These are phyloP conservation scores for Rhea pennata DNA, from an alignment of 2,113 vertebrate genomes.

Conservation along the genomic window DNA sequence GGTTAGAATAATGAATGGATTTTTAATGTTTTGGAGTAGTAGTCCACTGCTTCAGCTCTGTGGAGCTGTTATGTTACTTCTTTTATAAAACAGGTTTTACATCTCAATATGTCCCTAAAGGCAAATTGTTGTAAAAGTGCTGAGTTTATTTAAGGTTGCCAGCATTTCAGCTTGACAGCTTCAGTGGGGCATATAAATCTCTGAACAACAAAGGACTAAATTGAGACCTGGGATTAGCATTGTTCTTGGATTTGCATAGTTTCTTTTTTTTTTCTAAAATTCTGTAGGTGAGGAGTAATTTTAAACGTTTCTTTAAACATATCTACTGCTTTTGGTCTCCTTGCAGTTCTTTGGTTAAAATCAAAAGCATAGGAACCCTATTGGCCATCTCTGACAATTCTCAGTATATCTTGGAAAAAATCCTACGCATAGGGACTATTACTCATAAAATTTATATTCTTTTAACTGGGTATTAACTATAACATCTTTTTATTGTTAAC, in stretches of 20 bases:
- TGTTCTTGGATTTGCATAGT: neutral
- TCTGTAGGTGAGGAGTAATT: neutral
- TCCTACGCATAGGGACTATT: neutral
- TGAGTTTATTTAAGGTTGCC: slow-evolving; percentile 49
- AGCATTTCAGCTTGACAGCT: slow-evolving; percentile 41
- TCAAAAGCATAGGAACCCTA: neutral
- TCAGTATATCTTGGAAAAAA: neutral
- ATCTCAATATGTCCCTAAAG: slow-evolving; percentile 40
- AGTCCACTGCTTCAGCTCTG: neutral
- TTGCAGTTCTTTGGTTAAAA: slow-evolving; percentile 2
- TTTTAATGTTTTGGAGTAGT: slow-evolving; percentile 2
- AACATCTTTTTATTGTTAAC: slow-evolving; percentile 17
- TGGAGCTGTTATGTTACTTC: neutral
- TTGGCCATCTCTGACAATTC: neutral
- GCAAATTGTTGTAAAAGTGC: slow-evolving; percentile 34
- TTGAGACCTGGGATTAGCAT: slow-evolving; percentile 31
- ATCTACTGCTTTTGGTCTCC: neutral
- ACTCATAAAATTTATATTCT: slow-evolving; percentile 26
- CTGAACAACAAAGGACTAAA: slow-evolving; percentile 16
- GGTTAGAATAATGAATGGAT: slow-evolving; percentile 8
- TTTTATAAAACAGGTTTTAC: neutral
- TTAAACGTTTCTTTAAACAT: neutral
- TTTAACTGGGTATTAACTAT: slow-evolving; percentile 7
- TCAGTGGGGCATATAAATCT: slow-evolving; percentile 39
- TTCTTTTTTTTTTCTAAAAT: slow-evolving; percentile 12